A percentile compares a stretch with the other conserved stretches of the same genome.
phyloP scores from a whole-genome alignment of 2,888 invertebrate genomes.

The Amphipyra berbera region DNA sequence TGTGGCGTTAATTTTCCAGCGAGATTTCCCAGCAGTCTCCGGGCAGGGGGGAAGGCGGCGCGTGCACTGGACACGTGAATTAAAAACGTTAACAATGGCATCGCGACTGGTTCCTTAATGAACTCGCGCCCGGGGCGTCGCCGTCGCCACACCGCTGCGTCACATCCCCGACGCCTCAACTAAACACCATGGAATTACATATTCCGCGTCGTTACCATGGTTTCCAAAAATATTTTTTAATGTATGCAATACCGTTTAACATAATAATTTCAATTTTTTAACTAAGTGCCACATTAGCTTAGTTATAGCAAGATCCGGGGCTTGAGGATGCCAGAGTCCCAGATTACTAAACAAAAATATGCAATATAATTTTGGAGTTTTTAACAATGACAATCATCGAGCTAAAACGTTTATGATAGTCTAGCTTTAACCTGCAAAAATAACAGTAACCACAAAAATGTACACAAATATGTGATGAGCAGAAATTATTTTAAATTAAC shows the following conservation, averaged over 20 bases:
- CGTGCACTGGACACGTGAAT: conserved; percentile 89
- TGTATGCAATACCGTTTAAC: not conserved
- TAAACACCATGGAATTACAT: conserved; percentile 60
- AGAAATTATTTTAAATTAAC: conserved; percentile 16
- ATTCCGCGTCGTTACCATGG: conserved; percentile 19
- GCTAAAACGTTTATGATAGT: too few relatives aligned
- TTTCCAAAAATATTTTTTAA: not conserved
- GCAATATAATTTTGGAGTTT: too few relatives aligned
- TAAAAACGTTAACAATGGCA: conserved; percentile 88
- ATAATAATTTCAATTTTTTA: not conserved
- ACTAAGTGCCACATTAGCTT: too few relatives aligned
- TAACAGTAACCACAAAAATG: too few relatives aligned
- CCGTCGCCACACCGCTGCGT: conserved; percentile 34
- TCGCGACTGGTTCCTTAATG: conserved; percentile 84
- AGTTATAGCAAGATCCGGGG: too few relatives aligned
- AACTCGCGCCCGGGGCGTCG: conserved; percentile 71
- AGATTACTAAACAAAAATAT: too few relatives aligned
- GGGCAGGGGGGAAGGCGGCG: conserved; percentile 75
- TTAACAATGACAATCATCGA: too few relatives aligned
- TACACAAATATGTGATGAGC: not conserved
- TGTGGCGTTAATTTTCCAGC: conserved; percentile 88
- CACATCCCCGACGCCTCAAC: conserved; percentile 50
- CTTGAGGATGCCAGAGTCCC: not conserved
- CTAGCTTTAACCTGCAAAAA: too few relatives aligned
- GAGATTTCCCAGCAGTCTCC: conserved; percentile 87